Percentiles rank a stretch among this genome's conserved stretches.
Evolutionary conservation across 2,113 vertebrate species (phyloP).

Genomic region (Elaphurus davidianus): DNA sequence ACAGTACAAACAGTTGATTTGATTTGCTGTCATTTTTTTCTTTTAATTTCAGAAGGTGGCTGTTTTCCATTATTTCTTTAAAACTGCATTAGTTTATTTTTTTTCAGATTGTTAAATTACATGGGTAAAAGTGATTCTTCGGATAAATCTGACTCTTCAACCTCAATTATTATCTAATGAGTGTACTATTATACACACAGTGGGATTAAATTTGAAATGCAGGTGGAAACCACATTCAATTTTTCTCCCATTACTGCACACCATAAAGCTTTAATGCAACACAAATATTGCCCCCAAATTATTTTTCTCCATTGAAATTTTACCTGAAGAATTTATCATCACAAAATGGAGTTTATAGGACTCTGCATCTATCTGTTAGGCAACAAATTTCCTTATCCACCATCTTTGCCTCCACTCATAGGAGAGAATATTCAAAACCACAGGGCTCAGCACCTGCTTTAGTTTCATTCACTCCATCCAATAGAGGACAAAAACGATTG

Average conservation of each 20-base stretch:
- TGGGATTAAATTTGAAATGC: slow-evolving; percentile 26
- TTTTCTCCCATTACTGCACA: neutral
- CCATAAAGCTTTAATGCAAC: neutral
- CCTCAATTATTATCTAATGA: neutral
- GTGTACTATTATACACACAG: neutral
- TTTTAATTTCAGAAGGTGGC: slow-evolving; percentile 15
- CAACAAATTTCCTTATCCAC: neutral
- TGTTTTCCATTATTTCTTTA: slow-evolving; percentile 21
- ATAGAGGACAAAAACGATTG: neutral
- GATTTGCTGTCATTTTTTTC: neutral
- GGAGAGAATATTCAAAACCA: neutral
- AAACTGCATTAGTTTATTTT: neutral
- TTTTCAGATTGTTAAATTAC: neutral
- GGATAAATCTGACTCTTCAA: slow-evolving; percentile 9
- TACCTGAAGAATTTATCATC: neutral
- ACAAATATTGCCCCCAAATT: neutral
- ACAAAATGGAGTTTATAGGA: neutral
- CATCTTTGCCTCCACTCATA: neutral
- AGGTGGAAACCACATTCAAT: neutral
- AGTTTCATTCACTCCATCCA: neutral
- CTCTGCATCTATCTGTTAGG: neutral
- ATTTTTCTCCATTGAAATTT: slow-evolving; percentile 9
- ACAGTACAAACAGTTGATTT: neutral
- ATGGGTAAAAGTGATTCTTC: neutral
- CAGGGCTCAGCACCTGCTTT: neutral